Evolutionary conservation across 2,888 invertebrate genomes (phyloP), one percentile per base, ranked within the genome.

Genomic region (Nymphalis urticae): DNA sequence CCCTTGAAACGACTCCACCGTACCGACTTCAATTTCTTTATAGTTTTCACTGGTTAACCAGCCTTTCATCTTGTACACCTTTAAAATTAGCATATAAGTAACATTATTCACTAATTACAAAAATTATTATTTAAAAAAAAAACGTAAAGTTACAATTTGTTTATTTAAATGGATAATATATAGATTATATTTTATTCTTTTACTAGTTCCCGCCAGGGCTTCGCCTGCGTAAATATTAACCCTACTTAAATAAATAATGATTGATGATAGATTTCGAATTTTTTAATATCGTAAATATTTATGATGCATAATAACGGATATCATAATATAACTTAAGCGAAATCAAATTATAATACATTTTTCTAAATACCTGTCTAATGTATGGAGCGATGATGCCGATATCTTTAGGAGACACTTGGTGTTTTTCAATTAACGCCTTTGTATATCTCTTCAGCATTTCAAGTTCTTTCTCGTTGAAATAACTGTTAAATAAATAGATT

Each of bases 361-460:
- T 7, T 13, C 16, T 13, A 48, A 48, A 53, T 80, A 97, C 97
- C 94, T 99, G 99, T 88, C 97, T 96, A 65, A 96, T 93, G 82
- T 99, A 99, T 0, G 98, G 98, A 0, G 98, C 96, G 66, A 99
- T 97, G 64, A 99, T 95, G 5, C 98, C 98, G 73, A 99, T 95
- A 74, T 97, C 96, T 42, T 93, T 90, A 0, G 94, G 89, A 0
- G 75, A 75, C 2, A 97, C 84, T 0, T 94, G 94, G 69, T 94
- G 90, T 1, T 73, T 73, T 13, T 92, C 85, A 69, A 96, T 95
- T 21, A 98, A 84, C 32, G 94, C 93, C 78, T 76, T 92, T 0
- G 90, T 87, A 75, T 93, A 92, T 9, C 87, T 76, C 72, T 93
- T 89, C 13, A 94, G 80, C 85, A 94, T 84, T 16, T 88, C 83